Evolutionary conservation across 2,888 invertebrate species (phyloP).

Genomic region (Asteroscopus sphinx): DNA sequence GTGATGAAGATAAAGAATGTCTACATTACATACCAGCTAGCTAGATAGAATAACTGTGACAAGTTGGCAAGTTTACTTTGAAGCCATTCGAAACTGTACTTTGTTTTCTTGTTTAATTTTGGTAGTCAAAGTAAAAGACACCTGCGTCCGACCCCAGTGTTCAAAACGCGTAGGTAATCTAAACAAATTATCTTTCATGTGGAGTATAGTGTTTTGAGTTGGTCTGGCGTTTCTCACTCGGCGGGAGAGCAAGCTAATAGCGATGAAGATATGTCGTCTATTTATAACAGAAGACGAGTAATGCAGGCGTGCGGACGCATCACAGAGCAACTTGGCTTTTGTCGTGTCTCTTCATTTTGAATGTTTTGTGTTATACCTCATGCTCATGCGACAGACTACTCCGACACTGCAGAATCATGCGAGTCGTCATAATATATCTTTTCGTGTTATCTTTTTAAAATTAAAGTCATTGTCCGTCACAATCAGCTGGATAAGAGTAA

Average conservation of each 20-base stretch:
- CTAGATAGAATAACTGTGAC: conserved; percentile 4
- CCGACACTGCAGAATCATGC: conserved; percentile 22
- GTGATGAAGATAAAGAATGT: no score
- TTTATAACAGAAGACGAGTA: conserved; percentile 82
- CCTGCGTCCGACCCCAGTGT: conserved; percentile 54
- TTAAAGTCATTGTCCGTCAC: conserved; percentile 16
- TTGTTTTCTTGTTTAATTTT: conserved; percentile 41
- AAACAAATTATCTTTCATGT: conserved; percentile 71
- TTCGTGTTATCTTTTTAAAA: conserved; percentile 15
- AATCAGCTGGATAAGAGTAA: conserved; percentile 23
- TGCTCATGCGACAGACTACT: conserved; percentile 40
- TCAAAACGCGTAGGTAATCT: conserved; percentile 68
- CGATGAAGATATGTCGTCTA: conserved; percentile 84
- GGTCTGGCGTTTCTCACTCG: conserved; percentile 79
- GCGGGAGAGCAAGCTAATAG: conserved; percentile 84
- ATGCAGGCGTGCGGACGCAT: conserved; percentile 79
- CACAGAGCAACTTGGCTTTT: conserved; percentile 72
- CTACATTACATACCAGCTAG: conserved; percentile 8
- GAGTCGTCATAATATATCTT: conserved; percentile 27
- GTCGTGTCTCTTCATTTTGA: conserved; percentile 77
- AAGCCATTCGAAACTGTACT: conserved; percentile 8
- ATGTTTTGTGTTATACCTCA: conserved; percentile 64
- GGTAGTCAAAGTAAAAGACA: conserved; percentile 51
- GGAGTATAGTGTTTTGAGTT: conserved; percentile 67
- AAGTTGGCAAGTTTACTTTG: conserved; percentile 4